Conservation (phyloP, 2,113 vertebrate species). For the Proterorhinus semilunaris region DNA sequence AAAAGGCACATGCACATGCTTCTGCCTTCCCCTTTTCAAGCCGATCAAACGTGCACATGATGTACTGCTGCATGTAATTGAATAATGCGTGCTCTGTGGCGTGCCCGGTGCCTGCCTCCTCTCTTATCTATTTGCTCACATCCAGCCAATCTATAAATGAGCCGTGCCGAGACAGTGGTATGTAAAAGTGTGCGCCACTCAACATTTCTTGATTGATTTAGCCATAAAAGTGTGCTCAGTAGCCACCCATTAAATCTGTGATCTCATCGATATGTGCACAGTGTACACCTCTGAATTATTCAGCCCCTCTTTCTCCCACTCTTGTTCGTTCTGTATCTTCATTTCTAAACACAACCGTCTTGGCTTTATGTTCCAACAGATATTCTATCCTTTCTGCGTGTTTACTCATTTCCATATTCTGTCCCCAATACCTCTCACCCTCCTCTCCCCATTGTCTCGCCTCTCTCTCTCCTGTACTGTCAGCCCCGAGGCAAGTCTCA, state of each 20-base stretch:
- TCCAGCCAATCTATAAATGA: background rate
- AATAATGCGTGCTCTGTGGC: background rate
- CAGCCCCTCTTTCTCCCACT: conserved; percentile 64
- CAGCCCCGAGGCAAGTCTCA: conserved; percentile 65
- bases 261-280: conserved; percentile 81
- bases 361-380: background rate
- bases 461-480: conserved; percentile 57
- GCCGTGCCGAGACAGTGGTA: conserved; percentile 4
- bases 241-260: conserved; percentile 84
- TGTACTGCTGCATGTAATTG: background rate
- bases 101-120: background rate
- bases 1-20: conserved; percentile 29
- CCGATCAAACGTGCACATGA: conserved; percentile 6
- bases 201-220: conserved; percentile 83
- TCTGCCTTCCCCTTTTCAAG: background rate
- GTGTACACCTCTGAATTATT: conserved; percentile 82
- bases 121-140: background rate
- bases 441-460: conserved; percentile 2
- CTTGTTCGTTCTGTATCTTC: conserved; percentile 34
- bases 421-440: conserved; percentile 14
- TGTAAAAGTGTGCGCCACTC: conserved; percentile 38
- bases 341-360: conserved; percentile 24
- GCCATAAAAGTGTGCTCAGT: conserved; percentile 82
- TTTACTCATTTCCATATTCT: conserved; percentile 26
- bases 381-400: conserved; percentile 34